A percentile compares a stretch with the other conserved stretches of the same genome.
Evolutionary conservation across 2,113 vertebrate species (phyloP).

Genomic region (Ahaetulla prasina): DNA sequence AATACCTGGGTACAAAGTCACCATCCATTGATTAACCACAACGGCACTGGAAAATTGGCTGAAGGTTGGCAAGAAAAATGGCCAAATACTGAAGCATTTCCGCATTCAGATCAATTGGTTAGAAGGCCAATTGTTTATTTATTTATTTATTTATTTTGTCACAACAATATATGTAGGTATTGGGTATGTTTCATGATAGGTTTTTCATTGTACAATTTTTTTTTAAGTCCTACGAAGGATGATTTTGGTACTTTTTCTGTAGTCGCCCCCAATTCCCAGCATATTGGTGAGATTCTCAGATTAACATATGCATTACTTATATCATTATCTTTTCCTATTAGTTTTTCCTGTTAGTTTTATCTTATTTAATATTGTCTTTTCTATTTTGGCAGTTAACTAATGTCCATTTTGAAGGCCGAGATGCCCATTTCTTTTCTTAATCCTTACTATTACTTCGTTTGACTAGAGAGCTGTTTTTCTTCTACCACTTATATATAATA

Average conservation of each 20-base stretch:
- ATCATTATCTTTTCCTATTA: neutral
- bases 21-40: neutral
- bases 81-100: neutral
- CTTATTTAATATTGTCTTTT: neutral
- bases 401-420: neutral
- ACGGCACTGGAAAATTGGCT: neutral
- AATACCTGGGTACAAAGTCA: neutral
- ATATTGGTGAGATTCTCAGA: neutral
- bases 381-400: neutral
- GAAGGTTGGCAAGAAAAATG: neutral
- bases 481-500: neutral
- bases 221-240: neutral
- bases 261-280: neutral
- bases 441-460: neutral
- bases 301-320: neutral
- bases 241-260: neutral
- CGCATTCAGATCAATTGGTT: neutral
- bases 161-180: no score
- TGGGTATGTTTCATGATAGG: neutral
- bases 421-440: neutral
- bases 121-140: neutral
- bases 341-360: neutral
- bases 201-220: neutral
- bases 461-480: neutral
- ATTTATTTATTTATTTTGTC: no score